A percentile compares a stretch with the other conserved stretches of the same genome.
phyloP scores from a whole-genome alignment of 2,888 invertebrate genomes.

The Prosapia bicincta region DNA sequence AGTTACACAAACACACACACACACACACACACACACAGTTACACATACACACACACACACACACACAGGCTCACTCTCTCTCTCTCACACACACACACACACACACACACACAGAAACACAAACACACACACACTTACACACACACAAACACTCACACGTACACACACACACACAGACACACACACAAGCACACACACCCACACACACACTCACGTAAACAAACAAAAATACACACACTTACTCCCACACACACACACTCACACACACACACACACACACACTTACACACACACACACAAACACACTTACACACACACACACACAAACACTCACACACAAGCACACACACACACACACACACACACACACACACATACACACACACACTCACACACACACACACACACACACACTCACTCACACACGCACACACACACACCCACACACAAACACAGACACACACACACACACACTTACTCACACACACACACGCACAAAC shows the following conservation, averaged over 20 bases:
- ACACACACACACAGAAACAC: not conserved
- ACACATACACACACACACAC: not conserved
- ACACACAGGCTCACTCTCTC: not conserved
- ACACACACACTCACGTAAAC: not conserved
- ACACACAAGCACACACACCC: not conserved
- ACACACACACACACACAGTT: not conserved
- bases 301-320: not conserved
- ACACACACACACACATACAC: not conserved
- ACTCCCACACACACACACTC: not conserved
- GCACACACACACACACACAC: slow-evolving; percentile 3
- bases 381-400: slow-evolving; percentile 3
- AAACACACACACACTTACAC: not conserved
- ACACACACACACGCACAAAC: not conserved
- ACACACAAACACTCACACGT: not conserved
- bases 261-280: not conserved
- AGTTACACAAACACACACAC: not conserved
- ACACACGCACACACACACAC: not conserved
- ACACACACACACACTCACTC: not conserved
- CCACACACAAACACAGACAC: not conserved
- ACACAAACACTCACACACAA: not conserved
- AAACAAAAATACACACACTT: not conserved
- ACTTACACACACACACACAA: not conserved
- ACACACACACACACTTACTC: not conserved
- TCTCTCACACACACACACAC: not conserved
- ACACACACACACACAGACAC: not conserved